Base-by-base conservation (phyloP, 1,140 invertebrate genomes). In the Bombus ignitus region DNA sequence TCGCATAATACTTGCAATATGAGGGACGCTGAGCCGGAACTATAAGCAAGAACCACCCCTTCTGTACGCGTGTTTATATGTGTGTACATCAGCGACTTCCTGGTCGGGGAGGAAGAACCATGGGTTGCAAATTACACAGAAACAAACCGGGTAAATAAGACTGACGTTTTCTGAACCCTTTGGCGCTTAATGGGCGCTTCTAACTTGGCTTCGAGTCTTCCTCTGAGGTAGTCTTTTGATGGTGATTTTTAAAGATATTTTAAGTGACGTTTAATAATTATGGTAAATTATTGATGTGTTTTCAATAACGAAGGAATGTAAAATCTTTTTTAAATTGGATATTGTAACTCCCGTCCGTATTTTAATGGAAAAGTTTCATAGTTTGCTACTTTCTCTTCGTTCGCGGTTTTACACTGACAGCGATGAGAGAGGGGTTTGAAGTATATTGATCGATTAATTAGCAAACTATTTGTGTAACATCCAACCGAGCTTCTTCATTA, bases 1-100 rank as follows among this genome's bases (percentile, higher is more conserved):
- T 32, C 68, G 70, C 47, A 80, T 79, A 86, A 75, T 81, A 59
- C 73, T 66, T 35, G 65, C 82, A 72, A 87, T 85, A 87, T 76
- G 88, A 87, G 81, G 89, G 78, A 90, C 87, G 74, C 47, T 78
- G 57, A 68, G 87, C 73, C 80, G 53, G 71, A 87, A 71, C 37
- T 44, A 59, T 32, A 65, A 4, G 47, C 65, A 35, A 75, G 44
- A 78, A 78, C 28, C 62, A 44, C 42, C 62, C 75, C 53, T 35
- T 76, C 28, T 62, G 12, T 5, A n/a, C 13, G 74, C 4, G 53
- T 28, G n/a, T 18, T 28, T 18, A 32, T 65, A 8, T 28, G 59
- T 57, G 44, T 68, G 35, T 18, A 35, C 39, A 18, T 32, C 42
- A 15, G 32, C 65, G 35, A 44, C 37, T 62, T 39, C 32, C 53